phyloP scores from a whole-genome alignment of 53 echinoderm and acorn worm species.

The Actinopyga echinites region DNA sequence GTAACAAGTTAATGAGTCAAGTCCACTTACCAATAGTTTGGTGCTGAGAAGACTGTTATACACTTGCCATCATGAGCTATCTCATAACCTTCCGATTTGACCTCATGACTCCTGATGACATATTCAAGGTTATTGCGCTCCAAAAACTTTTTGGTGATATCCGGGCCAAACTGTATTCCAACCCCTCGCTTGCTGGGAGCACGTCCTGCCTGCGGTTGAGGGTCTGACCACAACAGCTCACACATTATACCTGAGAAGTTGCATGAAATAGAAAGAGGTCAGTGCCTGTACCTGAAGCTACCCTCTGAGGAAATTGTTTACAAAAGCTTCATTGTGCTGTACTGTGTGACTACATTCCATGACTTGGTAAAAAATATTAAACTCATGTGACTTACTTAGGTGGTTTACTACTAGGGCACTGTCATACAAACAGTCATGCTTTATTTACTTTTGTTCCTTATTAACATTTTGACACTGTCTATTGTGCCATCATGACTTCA shows the following conservation, averaged over 20 bases:
- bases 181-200: slow-evolving; percentile 95
- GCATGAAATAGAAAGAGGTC: background rate
- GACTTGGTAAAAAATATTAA: too few relatives aligned
- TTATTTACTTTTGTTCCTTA: too few relatives aligned
- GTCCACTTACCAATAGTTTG: slow-evolving; percentile 91
- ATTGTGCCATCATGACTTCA: too few relatives aligned
- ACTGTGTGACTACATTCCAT: too few relatives aligned
- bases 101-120: slow-evolving; percentile 94
- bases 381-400: too few relatives aligned
- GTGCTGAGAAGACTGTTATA: slow-evolving; percentile 99
- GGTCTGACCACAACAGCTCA: slow-evolving; percentile 97
- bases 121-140: slow-evolving; percentile 81
- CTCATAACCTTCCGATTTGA: slow-evolving; percentile 90
- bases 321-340: background rate
- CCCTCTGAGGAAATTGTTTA: background rate
- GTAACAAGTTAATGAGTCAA: too few relatives aligned
- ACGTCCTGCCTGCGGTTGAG: slow-evolving; percentile 86
- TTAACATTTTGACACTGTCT: too few relatives aligned
- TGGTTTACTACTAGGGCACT: too few relatives aligned
- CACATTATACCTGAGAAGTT: slow-evolving; percentile 87
- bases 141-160: slow-evolving; percentile 88
- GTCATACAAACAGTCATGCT: too few relatives aligned
- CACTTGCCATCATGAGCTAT: slow-evolving; percentile 91
- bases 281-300: background rate
- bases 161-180: slow-evolving; percentile 95